Percentiles rank a stretch among this genome's conserved stretches.
Conservation (phyloP, 30 jellyfish, hydroid and myxozoan genomes). For the Aurelia sp. region DNA sequence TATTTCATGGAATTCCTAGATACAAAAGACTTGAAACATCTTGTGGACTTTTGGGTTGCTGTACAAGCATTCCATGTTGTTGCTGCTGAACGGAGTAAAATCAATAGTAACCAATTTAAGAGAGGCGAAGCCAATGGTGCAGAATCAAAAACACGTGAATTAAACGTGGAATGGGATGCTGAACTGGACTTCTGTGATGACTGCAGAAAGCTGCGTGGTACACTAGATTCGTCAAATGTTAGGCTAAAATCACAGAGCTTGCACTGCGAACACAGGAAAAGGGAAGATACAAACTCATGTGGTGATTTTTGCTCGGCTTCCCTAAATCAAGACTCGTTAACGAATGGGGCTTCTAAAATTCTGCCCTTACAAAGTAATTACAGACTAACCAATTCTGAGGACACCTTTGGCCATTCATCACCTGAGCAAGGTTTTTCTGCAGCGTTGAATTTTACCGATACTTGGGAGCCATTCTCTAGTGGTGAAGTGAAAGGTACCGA, state of each 20-base stretch:
- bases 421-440: background rate
- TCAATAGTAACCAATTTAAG: conserved; percentile 17
- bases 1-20: conserved; percentile 87
- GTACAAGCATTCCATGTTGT: conserved; percentile 88
- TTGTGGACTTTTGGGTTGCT: conserved; percentile 93
- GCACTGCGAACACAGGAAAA: background rate
- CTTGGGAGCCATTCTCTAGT: conserved; percentile 51
- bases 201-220: background rate
- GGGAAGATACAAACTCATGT: background rate
- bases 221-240: background rate
- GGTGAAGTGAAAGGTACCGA: background rate
- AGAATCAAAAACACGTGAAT: background rate
- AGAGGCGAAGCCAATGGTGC: background rate
- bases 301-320: no score
- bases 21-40: conserved; percentile 47
- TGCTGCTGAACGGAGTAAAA: conserved; percentile 48
- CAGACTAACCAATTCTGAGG: no score
- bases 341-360: no score
- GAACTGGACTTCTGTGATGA: background rate
- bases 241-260: background rate
- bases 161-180: background rate
- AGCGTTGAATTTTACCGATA: conserved; percentile 22
- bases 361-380: no score
- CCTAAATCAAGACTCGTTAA: no score
- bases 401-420: background rate